phyloP scores from a whole-genome alignment of 2,888 invertebrate genomes.

The Carterocephalus palaemon region DNA sequence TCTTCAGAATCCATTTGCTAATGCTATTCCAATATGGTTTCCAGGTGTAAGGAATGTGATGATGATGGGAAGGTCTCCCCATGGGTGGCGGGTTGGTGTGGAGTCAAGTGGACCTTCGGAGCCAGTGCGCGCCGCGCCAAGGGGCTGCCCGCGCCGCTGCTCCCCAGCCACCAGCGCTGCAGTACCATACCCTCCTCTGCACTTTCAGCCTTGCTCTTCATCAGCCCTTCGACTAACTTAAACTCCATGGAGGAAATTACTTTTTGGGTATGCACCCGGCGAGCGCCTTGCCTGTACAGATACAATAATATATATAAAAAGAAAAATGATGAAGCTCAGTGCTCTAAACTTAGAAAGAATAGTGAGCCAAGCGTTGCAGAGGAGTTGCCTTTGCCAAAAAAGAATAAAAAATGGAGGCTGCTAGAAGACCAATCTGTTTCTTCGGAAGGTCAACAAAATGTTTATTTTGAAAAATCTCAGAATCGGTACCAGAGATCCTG shows the following conservation, averaged over 20 bases:
- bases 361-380: constrained; percentile 42
- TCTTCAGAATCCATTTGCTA: no score
- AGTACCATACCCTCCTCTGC: not conserved
- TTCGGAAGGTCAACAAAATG: constrained; percentile 50
- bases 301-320: constrained; percentile 58
- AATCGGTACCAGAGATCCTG: constrained; percentile 41
- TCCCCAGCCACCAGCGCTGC: not conserved
- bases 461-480: constrained; percentile 57
- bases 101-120: constrained; percentile 42
- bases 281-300: constrained; percentile 68
- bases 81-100: constrained; percentile 37
- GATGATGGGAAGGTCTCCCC: constrained; percentile 38
- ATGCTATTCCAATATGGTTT: no score
- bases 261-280: constrained; percentile 68
- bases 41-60: constrained; percentile 65
- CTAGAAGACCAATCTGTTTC: constrained; percentile 56
- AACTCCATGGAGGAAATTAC: constrained; percentile 71
- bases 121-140: constrained; percentile 36
- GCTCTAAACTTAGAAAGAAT: constrained; percentile 46
- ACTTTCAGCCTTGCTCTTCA: constrained; percentile 11
- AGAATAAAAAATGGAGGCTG: constrained; percentile 55
- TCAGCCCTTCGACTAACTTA: constrained; percentile 39
- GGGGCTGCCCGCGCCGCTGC: constrained; percentile 40
- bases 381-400: constrained; percentile 48
- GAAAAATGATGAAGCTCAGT: constrained; percentile 46